Evolutionary conservation across 2,113 vertebrate species (phyloP), one percentile per base, ranked within the genome.

Genomic region (Centropus unirufus): DNA sequence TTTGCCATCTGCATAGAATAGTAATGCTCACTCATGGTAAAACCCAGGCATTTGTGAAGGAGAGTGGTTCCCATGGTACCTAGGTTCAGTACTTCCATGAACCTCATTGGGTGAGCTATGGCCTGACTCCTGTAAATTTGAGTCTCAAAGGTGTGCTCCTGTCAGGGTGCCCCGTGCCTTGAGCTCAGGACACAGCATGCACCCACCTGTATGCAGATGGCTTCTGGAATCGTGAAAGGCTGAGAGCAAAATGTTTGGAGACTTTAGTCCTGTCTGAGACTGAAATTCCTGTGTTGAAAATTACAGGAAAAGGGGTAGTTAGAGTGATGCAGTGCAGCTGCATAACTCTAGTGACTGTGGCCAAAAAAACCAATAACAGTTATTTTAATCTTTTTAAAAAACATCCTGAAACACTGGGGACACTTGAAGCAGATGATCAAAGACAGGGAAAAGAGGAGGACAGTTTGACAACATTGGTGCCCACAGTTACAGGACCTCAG

Each of bases 151-250:
- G 39, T 58, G 44, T 8, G 57, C 24, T 76, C 32, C 30, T 44
- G 12, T 69, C 61, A 57, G 34, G 21, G 44, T 69, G 12, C 26
- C 14, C 13, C 2, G 0, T 62, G 36, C 8, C 55, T 36, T 66
- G 39, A 74, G 55, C 40, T 76, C 36, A n/a, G 72, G 34, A 42
- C 34, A 14, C 30, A 39, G 34, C 63, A 58, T 73, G 32, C 14
- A 7, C n/a, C 40, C 26, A 2, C 14, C 46, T 4, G 0, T 26
- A 18, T 1, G 2, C 5, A 0, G 7, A 9, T 63, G 40, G 49
- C 55, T 87, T 87, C 64, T 69, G 61, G 36, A 55, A 14, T 44
- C 51, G 19, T 14, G 16, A 8, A 47, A 52, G 18, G 5, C 20
- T 74, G n/a, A 82, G 57, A 85, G 27, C 16, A 54, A 1, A 0